phyloP scores from a whole-genome alignment of 2,113 vertebrate species.

The Ctenodactylus gundi region DNA sequence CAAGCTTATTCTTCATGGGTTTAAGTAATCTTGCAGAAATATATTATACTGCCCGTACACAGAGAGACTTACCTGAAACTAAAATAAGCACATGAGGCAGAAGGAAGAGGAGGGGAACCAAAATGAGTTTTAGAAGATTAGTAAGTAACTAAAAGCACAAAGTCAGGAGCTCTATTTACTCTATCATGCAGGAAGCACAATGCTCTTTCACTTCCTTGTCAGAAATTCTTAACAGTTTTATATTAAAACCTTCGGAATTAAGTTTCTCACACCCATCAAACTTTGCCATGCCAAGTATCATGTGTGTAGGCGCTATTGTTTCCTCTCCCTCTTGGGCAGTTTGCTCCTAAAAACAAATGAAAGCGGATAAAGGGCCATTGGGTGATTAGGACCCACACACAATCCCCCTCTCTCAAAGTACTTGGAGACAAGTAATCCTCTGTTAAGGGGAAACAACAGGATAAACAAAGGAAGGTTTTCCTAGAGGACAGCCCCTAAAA shows the following conservation, averaged over 20 bases:
- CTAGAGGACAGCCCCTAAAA: not conserved
- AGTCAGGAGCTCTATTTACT: not conserved
- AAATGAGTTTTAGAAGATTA: conserved; percentile 18
- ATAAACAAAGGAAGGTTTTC: not conserved
- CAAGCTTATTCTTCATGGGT: conserved; percentile 26
- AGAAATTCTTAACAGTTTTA: conserved; percentile 35
- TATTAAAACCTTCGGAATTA: not conserved
- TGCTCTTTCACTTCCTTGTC: conserved; percentile 53
- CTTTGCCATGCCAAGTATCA: not conserved
- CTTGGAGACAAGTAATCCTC: not conserved
- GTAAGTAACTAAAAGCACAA: not conserved
- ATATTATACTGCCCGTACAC: not conserved
- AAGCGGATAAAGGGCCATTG: not conserved
- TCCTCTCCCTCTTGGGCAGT: not conserved
- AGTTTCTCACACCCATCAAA: not conserved
- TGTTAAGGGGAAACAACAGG: not conserved
- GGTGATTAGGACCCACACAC: too few relatives aligned
- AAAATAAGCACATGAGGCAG: not conserved
- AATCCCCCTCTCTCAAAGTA: not conserved
- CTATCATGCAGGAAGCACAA: conserved; percentile 28
- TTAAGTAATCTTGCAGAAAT: not conserved
- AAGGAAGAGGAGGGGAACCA: not conserved
- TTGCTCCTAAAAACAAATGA: conserved; percentile 25
- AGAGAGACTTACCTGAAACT: not conserved
- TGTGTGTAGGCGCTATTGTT: not conserved